phyloP scores from a whole-genome alignment of 2,113 vertebrate genomes.

The Gasterosteus nipponicus region DNA sequence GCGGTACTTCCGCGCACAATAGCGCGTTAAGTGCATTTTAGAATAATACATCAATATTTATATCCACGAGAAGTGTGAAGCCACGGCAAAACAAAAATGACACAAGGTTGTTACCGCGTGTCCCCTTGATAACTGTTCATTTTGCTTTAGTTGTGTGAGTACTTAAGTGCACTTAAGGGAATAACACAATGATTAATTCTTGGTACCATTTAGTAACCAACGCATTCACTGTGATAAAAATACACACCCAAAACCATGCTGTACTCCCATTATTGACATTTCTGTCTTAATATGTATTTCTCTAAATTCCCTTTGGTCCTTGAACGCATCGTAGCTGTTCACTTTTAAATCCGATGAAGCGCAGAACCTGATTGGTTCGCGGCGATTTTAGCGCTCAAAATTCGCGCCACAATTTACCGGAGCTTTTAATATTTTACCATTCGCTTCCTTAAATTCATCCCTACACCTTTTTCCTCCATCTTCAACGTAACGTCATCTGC shows the following conservation, averaged over 20 bases:
- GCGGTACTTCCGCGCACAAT: background rate
- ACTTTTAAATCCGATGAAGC: background rate
- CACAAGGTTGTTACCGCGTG: background rate
- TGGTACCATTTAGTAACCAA: background rate
- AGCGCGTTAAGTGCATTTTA: background rate
- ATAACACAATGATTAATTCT: background rate
- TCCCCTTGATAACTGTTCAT: background rate
- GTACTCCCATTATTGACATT: background rate
- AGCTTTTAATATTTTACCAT: background rate
- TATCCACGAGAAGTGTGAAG: background rate
- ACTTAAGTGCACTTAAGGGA: background rate
- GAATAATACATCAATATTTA: background rate
- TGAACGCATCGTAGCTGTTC: constrained; percentile 37
- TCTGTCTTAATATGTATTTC: background rate
- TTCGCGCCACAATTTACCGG: rapidly evolving
- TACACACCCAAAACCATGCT: background rate
- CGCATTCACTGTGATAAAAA: background rate
- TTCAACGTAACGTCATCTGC: background rate
- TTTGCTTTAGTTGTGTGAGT: background rate
- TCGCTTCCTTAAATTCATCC: too few relatives aligned
- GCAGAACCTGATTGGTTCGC: constrained; percentile 45
- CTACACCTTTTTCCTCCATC: background rate
- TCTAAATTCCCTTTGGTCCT: background rate
- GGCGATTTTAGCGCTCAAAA: constrained; percentile 29
- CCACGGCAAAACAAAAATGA: background rate